Percentiles rank a stretch among this genome's conserved stretches.
phyloP scores from a whole-genome alignment of 2,113 vertebrate genomes.

The Rhineura floridana region DNA sequence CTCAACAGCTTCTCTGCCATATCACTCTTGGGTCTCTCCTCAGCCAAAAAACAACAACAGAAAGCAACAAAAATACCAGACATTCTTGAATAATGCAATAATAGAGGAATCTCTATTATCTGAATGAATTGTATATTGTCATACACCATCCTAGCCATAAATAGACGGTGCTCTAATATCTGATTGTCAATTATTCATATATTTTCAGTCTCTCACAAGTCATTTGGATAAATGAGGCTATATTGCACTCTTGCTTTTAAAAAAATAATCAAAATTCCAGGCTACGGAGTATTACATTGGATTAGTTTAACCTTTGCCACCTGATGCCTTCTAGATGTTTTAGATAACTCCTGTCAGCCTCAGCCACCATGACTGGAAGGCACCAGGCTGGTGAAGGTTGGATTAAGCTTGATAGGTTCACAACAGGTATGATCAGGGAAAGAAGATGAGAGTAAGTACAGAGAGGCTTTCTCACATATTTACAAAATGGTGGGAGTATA shows the following conservation, averaged over 20 bases:
- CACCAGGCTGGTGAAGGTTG: too few species aligned
- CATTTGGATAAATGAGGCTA: neutral
- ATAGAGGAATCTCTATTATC: neutral
- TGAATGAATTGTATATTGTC: neutral
- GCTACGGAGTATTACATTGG: neutral
- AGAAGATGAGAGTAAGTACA: neutral
- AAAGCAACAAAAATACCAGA: neutral
- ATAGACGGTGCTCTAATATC: neutral
- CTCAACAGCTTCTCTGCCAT: neutral
- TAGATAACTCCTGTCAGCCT: too few species aligned
- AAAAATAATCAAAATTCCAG: neutral
- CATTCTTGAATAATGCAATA: neutral
- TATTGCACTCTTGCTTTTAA: neutral
- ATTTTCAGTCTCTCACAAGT: neutral
- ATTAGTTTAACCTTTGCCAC: neutral
- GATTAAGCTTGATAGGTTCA: neutral
- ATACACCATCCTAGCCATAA: neutral
- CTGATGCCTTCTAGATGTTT: too few species aligned
- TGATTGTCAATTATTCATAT: neutral
- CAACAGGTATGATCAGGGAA: neutral
- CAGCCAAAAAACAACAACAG: conserved; percentile 2
- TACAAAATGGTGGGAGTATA: neutral
- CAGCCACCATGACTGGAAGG: too few species aligned
- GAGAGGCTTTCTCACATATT: neutral
- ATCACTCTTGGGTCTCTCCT: conserved; percentile 32